Base-by-base conservation (phyloP, 2,797 vertebrate species). In the Pipistrellus pygmaeus region DNA sequence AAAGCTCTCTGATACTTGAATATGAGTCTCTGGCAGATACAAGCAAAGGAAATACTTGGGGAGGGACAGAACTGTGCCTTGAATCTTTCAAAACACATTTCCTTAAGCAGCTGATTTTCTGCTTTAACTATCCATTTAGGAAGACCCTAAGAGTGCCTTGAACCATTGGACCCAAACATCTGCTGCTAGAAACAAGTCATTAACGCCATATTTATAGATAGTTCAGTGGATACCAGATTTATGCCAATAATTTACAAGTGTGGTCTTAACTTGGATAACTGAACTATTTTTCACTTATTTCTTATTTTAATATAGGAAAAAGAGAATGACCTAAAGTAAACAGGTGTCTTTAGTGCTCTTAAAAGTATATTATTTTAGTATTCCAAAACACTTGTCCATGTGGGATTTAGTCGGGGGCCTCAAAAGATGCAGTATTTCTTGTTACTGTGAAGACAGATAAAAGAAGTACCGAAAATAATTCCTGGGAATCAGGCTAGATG, bases 41-140 rank as follows among this genome's bases (percentile, higher is more conserved):
- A 53, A 57, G 12, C 35, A 21, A 91, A 88, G 35, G 64, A 88
- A 90, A 85, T 81, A 71, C 81, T 85, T 91, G 72, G 6, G 12
- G 57, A 27, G 57, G 27, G 91, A 35, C 32, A 88, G 85, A 72
- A 55, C 23, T 92, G 71, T 91, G n/a, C 41, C 85, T 20, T 57
- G 51, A 95, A 60, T 66, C 57, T 88, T 94, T 86, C 32, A 90
- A 88, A 94, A 77, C 44, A 0, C 44, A 66, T 27, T 66, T 86
- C 66, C 72, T 85, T 62, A 76, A 90, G 55, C 91, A 95, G 83
- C 85, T 95, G 95, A 21, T 81, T 94, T 97, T 93, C 72, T 97
- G 69, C 46, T 90, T 90, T 83, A 78, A 41, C 82, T 80, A 68
- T 60, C 85, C 41, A 83, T 86, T 96, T 87, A 72, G 53, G 88